These are phyloP conservation scores for Sciurus niger DNA, from an alignment of 2,113 vertebrate genomes.

Conservation along the genomic window DNA sequence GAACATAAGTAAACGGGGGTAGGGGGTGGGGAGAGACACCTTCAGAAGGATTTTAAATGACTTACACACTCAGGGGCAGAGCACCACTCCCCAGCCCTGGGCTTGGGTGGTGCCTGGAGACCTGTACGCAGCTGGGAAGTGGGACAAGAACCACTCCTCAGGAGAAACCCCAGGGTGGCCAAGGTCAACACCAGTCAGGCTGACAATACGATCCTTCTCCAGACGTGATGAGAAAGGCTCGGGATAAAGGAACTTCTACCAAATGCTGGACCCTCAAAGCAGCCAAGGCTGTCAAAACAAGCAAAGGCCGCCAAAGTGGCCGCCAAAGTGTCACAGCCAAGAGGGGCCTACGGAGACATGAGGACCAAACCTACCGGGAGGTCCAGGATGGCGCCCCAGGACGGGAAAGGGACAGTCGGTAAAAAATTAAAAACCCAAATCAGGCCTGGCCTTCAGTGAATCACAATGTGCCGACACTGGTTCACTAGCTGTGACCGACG, in stretches of 20 bases:
- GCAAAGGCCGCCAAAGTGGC: not conserved
- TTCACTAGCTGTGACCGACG: not conserved
- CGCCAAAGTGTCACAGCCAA: not conserved
- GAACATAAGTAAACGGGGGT: not conserved
- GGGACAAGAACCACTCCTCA: too few species aligned
- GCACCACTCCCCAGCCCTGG: too few species aligned
- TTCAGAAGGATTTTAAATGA: not conserved
- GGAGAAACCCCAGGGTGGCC: not conserved
- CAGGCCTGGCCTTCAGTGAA: too few species aligned
- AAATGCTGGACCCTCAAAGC: not conserved
- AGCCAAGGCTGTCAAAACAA: not conserved
- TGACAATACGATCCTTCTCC: too few species aligned
- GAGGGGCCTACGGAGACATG: not conserved
- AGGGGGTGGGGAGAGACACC: too few species aligned
- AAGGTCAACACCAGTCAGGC: not conserved
- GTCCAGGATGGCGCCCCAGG: not conserved
- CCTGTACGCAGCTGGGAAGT: rapidly evolving
- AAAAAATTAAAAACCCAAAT: not conserved
- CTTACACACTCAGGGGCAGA: not conserved
- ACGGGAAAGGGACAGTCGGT: not conserved
- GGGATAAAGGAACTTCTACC: not conserved
- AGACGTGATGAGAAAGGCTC: not conserved
- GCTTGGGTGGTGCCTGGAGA: not conserved
- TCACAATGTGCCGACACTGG: not conserved
- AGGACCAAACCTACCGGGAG: rapidly evolving